These are phyloP conservation scores for Otis tarda DNA, from an alignment of 2,113 vertebrate genomes.

Conservation along the genomic window DNA sequence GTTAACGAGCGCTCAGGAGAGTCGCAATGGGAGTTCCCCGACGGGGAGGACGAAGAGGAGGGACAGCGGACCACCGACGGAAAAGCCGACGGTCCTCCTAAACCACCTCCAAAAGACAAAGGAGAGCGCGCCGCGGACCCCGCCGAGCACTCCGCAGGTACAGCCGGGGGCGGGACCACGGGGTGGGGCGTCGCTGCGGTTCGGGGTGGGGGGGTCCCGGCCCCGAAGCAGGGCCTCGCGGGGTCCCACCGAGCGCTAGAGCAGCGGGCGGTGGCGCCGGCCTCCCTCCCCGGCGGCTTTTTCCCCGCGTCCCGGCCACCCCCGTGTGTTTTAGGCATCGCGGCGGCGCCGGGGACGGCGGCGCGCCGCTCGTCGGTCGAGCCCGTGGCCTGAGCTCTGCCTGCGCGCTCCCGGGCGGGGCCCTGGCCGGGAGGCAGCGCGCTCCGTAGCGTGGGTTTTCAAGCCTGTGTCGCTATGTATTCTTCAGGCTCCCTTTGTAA, in stretches of 20 bases:
- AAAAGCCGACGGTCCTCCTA: constrained; percentile 72
- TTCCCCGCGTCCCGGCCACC: fast-evolving
- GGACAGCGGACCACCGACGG: constrained; percentile 67
- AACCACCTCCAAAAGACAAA: constrained; percentile 74
- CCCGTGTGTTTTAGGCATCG: neutral
- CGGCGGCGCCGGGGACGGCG: neutral
- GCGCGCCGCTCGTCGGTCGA: fast-evolving
- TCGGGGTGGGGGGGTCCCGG: no score
- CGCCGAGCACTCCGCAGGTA: constrained; percentile 69
- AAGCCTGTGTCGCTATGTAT: constrained; percentile 26
- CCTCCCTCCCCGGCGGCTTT: no score
- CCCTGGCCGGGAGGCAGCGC: neutral
- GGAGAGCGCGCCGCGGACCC: constrained; percentile 56
- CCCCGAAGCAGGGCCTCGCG: fast-evolving
- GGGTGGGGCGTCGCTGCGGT: fast-evolving
- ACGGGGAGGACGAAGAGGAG: constrained; percentile 85
- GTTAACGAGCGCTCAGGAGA: constrained; percentile 93
- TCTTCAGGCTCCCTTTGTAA: constrained; percentile 76
- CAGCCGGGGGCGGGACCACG: fast-evolving
- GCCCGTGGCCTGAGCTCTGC: neutral
- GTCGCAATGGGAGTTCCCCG: constrained; percentile 98
- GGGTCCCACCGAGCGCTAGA: fast-evolving
- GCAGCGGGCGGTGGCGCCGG: fast-evolving
- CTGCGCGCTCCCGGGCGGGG: neutral
- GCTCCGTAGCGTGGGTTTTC: neutral